Base-by-base conservation (phyloP, 2,888 invertebrate species). In the Antheraea yamamai region DNA sequence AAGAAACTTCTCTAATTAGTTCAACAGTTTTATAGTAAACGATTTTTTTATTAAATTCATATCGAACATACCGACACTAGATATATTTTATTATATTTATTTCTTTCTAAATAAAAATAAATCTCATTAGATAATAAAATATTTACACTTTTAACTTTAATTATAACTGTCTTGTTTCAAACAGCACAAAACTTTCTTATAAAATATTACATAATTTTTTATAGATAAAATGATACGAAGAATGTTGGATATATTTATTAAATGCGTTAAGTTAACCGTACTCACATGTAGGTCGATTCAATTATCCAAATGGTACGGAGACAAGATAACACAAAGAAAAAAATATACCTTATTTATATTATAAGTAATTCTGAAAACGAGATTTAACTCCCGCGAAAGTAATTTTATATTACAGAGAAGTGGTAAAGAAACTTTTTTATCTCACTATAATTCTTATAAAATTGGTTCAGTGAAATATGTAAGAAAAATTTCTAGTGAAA, bases 401-500 rank as follows among this genome's bases (percentile, higher is more conserved):
- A 4, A 66, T 66, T 66, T 66, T 30, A 66, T 30, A 16, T 66
- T 66, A 66, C 14, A 66, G 1, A 30, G 0, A 26, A 30, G 26
- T 66, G 14, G 30, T 66, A 16, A 30, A 66, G 26, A 30, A 30
- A 66, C 64, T 66, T 66, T 66, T 30, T 12, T 30, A 30, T 30
- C 16, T 66, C 23, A 23, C 51, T 72, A 51, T 51, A 72, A 52
- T 23, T 51, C 14, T 72, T 35, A 4, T 47, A 71, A 14, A 39
- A 71, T 47, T 47, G 51, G 47, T 72, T 72, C 26, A 85, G 85
- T 83, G 82, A 78, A 79, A 76, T 76, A 77, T 78, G 80, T 80
- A 84, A 79, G 78, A 80, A 83, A 89, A 85, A 89, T 87, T 86
- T 88, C 88, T 81, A 85, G 83, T 90, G 89, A 93, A 91, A 94